These are phyloP conservation scores for Euplexia lucipara DNA, from an alignment of 2,888 invertebrate species.

Conservation along the genomic window DNA sequence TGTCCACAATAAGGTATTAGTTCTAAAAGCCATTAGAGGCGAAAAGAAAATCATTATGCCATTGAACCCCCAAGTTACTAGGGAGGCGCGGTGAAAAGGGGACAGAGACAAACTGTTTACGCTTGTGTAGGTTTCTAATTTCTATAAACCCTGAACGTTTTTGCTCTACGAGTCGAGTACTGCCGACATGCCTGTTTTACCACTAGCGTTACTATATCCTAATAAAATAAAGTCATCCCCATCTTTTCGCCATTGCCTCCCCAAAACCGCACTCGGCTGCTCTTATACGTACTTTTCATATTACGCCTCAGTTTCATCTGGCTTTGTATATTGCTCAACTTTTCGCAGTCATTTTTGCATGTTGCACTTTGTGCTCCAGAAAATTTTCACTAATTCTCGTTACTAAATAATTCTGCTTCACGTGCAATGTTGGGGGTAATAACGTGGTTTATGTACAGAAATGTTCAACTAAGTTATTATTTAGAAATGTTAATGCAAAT, in stretches of 20 bases:
- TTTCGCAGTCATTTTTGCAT: conserved; percentile 63
- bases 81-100: conserved; percentile 2
- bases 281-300: conserved; percentile 58
- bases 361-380: conserved; percentile 53
- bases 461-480: conserved; percentile 37
- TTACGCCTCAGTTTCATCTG: conserved; percentile 61
- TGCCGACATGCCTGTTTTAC: conserved; percentile 36
- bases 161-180: conserved; percentile 29
- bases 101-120: conserved; percentile 26
- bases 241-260: conserved; percentile 38
- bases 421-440: conserved; percentile 34
- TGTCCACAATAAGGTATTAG: conserved; percentile 8
- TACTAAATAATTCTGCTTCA: conserved; percentile 41
- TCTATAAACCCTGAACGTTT: conserved; percentile 46
- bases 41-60: conserved; percentile 2
- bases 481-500: conserved; percentile 52
- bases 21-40: not conserved
- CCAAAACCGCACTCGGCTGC: conserved; percentile 34
- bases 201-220: conserved; percentile 42
- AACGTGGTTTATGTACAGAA: conserved; percentile 36
- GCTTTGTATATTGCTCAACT: conserved; percentile 69
- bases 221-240: conserved; percentile 43
- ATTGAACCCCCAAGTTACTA: conserved; percentile 9
- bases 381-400: conserved; percentile 49
- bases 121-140: conserved; percentile 24